Evolutionary conservation across 2,113 vertebrate species (phyloP).

Genomic region (Macquaria ambigua): DNA sequence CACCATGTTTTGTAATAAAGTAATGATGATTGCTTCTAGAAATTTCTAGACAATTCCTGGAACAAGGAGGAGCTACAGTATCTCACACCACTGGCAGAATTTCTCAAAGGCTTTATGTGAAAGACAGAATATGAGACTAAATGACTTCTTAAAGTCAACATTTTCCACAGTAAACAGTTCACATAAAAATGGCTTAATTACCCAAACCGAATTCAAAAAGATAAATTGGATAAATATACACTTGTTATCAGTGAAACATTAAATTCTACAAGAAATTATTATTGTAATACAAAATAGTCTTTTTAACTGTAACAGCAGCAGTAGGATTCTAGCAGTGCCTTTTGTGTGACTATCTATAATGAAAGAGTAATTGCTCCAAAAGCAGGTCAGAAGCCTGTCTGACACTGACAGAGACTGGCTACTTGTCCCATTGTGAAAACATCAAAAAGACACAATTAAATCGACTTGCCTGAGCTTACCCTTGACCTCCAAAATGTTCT

Average conservation of each 20-base stretch:
- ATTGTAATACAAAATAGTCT: not conserved
- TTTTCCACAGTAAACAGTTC: not conserved
- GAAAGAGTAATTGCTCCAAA: not conserved
- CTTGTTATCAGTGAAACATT: not conserved
- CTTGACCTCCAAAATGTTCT: not conserved
- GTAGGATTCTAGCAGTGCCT: not conserved
- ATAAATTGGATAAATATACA: not conserved
- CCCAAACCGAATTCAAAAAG: not conserved
- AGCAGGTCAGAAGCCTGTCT: not conserved
- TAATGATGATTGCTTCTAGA: constrained; percentile 20
- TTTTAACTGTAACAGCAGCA: not conserved
- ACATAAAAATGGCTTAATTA: not conserved
- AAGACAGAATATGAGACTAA: not conserved
- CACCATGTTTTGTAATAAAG: not conserved
- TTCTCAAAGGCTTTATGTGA: constrained; percentile 3
- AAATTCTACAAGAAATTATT: not conserved
- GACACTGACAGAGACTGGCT: constrained; percentile 1
- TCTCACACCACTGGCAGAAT: not conserved
- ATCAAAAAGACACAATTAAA: constrained; percentile 22
- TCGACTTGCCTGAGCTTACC: constrained; percentile 6
- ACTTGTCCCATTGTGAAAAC: constrained; percentile 15
- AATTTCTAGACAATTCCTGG: not conserved
- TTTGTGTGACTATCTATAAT: not conserved
- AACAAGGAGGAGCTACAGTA: not conserved
- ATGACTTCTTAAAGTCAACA: not conserved